These are phyloP conservation scores for Uromys caudimaculatus DNA, from an alignment of 2,797 vertebrate species.

Conservation along the genomic window DNA sequence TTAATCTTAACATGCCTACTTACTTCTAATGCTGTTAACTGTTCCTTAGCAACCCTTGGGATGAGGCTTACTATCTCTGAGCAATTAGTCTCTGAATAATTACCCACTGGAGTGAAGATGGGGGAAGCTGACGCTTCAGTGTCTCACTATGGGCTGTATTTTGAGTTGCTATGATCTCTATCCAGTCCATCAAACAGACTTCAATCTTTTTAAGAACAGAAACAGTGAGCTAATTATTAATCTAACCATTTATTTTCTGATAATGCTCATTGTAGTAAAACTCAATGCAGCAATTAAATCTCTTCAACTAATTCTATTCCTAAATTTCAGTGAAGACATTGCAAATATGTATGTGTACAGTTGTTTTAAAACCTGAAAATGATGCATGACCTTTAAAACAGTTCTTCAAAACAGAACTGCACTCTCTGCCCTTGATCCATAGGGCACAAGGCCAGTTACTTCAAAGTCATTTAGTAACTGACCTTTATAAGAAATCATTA, in stretches of 20 bases:
- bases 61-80: constrained; percentile 75
- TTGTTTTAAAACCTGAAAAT: constrained; percentile 73
- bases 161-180: constrained; percentile 60
- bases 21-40: constrained; percentile 63
- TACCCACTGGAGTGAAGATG: constrained; percentile 67
- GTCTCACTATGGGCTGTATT: constrained; percentile 64
- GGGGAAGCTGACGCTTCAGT: constrained; percentile 35
- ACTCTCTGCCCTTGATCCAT: constrained; percentile 65
- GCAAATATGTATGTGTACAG: constrained; percentile 44
- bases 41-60: constrained; percentile 63
- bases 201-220: constrained; percentile 65
- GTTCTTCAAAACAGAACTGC: constrained; percentile 82
- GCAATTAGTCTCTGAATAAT: constrained; percentile 61
- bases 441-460: constrained; percentile 71
- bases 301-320: constrained; percentile 70
- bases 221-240: constrained; percentile 61
- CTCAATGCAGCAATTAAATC: constrained; percentile 74
- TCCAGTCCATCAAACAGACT: constrained; percentile 44
- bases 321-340: constrained; percentile 73
- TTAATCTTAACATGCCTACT: constrained; percentile 60
- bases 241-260: constrained; percentile 52
- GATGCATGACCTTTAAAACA: constrained; percentile 76
- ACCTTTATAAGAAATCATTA: constrained; percentile 85
- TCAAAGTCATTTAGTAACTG: constrained; percentile 83
- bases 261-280: constrained; percentile 69